Conservation (phyloP, 2,888 invertebrate species). For the Drosophila pseudotalamancana region DNA sequence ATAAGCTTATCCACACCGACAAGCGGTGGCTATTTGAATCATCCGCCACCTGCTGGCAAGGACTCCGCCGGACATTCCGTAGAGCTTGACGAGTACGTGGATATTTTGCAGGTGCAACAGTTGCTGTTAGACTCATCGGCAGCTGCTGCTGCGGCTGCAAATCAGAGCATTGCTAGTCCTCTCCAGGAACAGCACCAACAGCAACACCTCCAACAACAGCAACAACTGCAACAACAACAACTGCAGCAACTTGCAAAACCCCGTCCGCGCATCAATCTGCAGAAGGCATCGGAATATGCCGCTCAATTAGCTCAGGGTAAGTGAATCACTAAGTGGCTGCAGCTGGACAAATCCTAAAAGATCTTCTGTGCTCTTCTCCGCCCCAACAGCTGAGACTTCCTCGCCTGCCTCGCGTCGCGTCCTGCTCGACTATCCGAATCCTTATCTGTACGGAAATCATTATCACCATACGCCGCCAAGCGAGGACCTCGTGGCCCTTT, state of each 20-base stretch:
- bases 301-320: slow-evolving; percentile 83
- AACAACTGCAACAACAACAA: slow-evolving; percentile 70
- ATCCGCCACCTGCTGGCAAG: slow-evolving; percentile 14
- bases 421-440: slow-evolving; percentile 84
- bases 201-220: slow-evolving; percentile 58
- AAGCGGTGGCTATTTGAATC: slow-evolving; percentile 31
- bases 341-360: not conserved
- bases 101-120: slow-evolving; percentile 92
- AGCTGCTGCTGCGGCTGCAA: slow-evolving; percentile 67
- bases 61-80: slow-evolving; percentile 37
- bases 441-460: slow-evolving; percentile 84
- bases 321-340: slow-evolving; percentile 16
- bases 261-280: slow-evolving; percentile 83
- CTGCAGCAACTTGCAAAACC: slow-evolving; percentile 69
- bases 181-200: slow-evolving; percentile 65
- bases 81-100: slow-evolving; percentile 90
- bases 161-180: slow-evolving; percentile 18
- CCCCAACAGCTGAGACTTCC: slow-evolving; percentile 81
- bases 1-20: slow-evolving; percentile 2
- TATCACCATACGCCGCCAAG: slow-evolving; percentile 86
- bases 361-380: not conserved
- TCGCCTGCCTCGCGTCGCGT: slow-evolving; percentile 85
- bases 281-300: slow-evolving; percentile 84
- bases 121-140: slow-evolving; percentile 87
- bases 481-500: slow-evolving; percentile 91